A percentile compares a stretch with the other conserved stretches of the same genome.
These are phyloP conservation scores for Numenius phaeopus DNA, from an alignment of 2,797 vertebrate species.

Conservation along the genomic window DNA sequence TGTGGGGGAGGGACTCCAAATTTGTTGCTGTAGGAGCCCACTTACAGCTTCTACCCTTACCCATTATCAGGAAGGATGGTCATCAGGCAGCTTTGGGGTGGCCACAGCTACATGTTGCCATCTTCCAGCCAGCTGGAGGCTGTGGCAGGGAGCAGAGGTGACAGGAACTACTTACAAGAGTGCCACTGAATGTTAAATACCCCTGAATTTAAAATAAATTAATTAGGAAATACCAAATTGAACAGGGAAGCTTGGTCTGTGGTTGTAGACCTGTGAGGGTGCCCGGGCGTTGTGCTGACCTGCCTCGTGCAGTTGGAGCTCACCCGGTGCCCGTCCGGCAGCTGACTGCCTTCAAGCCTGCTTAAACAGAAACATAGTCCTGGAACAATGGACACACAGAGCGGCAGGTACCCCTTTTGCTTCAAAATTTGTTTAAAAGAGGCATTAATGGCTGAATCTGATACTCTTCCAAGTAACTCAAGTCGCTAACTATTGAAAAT, in stretches of 20 bases:
- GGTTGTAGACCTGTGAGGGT: background rate
- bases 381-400: background rate
- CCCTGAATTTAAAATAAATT: background rate
- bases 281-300: background rate
- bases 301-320: fast-evolving
- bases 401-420: background rate
- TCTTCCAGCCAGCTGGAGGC: background rate
- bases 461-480: background rate
- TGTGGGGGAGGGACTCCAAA: background rate
- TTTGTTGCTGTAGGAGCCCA: background rate
- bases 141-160: background rate
- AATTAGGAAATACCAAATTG: background rate
- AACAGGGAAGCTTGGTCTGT: background rate
- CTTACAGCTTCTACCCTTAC: background rate
- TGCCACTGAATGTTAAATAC: background rate
- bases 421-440: background rate
- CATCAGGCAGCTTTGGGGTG: background rate
- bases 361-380: background rate
- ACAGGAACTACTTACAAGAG: background rate
- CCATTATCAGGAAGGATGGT: fast-evolving
- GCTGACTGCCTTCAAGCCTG: background rate
- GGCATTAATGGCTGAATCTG: background rate
- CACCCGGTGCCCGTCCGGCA: background rate
- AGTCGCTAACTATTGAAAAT: background rate
- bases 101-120: fast-evolving